Percentiles rank a stretch among this genome's conserved stretches.
Conservation (phyloP, 2,888 invertebrate genomes). For the Netelia melanura region DNA sequence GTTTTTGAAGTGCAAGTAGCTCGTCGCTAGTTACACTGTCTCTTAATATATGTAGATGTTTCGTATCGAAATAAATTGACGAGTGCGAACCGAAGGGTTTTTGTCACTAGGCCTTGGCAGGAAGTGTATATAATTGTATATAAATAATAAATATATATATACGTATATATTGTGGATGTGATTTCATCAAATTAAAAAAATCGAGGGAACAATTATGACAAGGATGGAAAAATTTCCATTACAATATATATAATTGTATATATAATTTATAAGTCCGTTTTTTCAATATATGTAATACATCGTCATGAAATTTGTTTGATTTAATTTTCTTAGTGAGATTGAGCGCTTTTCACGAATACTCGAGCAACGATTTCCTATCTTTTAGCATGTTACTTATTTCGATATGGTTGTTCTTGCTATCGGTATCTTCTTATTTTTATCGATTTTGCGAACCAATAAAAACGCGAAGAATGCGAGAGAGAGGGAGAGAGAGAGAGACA, state of each 20-base stretch:
- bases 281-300: too few species aligned
- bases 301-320: too few species aligned
- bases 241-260: too few species aligned
- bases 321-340: background rate
- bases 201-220: too few species aligned
- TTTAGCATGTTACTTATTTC: background rate
- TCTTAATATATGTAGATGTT: slow-evolving; percentile 61
- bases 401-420: background rate
- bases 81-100: slow-evolving; percentile 58
- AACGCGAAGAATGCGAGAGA: background rate
- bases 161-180: background rate
- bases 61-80: slow-evolving; percentile 70
- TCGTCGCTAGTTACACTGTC: too few species aligned
- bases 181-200: too few species aligned
- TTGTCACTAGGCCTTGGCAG: slow-evolving; percentile 5
- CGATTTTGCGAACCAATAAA: background rate
- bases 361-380: background rate
- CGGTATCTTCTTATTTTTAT: background rate
- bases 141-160: background rate
- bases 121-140: background rate
- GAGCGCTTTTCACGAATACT: background rate
- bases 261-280: too few species aligned
- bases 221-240: too few species aligned
- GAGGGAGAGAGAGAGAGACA: too few species aligned
- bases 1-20: too few species aligned